These are phyloP conservation scores for Steinernema scapterisci DNA, from an alignment of 2,888 invertebrate genomes.

Conservation along the genomic window DNA sequence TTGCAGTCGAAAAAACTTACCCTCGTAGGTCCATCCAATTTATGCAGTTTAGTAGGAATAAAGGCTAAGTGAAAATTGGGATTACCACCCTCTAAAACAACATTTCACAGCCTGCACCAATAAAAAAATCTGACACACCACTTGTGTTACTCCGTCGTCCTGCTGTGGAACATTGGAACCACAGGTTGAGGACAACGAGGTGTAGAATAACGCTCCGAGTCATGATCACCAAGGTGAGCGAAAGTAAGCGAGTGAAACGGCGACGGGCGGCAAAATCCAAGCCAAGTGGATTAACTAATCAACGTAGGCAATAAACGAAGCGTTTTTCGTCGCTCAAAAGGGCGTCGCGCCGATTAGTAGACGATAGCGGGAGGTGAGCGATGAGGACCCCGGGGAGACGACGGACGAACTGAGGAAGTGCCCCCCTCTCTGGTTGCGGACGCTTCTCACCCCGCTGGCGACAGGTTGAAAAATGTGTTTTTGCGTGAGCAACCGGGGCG, in stretches of 20 bases:
- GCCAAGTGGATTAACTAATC: slow-evolving; percentile 8
- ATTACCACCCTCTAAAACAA: not conserved
- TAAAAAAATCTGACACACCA: not conserved
- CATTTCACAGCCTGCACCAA: not conserved
- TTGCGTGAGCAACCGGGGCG: slow-evolving; percentile 20
- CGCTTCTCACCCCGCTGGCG: slow-evolving; percentile 4
- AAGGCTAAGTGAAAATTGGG: slow-evolving; percentile 5
- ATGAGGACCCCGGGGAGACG: not conserved
- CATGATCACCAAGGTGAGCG: not conserved
- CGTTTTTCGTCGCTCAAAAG: slow-evolving; percentile 24
- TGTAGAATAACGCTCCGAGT: not conserved
- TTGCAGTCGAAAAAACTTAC: not conserved
- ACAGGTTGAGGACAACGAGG: not conserved
- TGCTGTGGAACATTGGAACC: not conserved
- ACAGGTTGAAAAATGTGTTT: slow-evolving; percentile 30
- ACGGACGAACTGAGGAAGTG: slow-evolving; percentile 9
- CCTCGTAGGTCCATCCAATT: not conserved
- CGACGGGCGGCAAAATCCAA: not conserved
- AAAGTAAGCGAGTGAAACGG: not conserved
- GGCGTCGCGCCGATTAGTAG: slow-evolving; percentile 23
- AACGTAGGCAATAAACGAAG: slow-evolving; percentile 26
- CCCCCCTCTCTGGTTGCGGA: not conserved
- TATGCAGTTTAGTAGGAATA: not conserved
- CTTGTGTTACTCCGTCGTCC: not conserved
- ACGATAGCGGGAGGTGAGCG: not conserved